These are phyloP conservation scores for Bombus soroeensis DNA, from an alignment of 1,140 invertebrate species.

Conservation along the genomic window DNA sequence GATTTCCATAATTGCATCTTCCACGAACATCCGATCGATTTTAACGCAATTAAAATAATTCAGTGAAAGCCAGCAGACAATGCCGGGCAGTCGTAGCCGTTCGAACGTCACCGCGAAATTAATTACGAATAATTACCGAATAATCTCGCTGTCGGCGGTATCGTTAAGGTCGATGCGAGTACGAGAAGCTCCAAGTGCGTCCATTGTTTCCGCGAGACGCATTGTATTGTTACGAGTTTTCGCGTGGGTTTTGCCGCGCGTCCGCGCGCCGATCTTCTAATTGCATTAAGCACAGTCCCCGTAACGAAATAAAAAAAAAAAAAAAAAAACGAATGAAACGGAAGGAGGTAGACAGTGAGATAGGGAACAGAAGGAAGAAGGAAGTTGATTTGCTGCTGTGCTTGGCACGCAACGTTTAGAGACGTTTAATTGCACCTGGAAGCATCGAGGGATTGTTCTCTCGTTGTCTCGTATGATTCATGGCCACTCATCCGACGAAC, in stretches of 20 bases:
- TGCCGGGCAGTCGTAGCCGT: conserved; percentile 30
- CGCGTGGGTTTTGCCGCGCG: conserved; percentile 16
- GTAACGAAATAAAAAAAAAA: neutral
- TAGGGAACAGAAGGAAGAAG: neutral
- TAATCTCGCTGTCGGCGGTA: conserved; percentile 68
- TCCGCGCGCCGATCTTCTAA: conserved; percentile 39
- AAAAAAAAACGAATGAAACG: neutral
- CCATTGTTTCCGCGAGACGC: conserved; percentile 59
- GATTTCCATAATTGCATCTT: neutral
- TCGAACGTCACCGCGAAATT: conserved; percentile 65
- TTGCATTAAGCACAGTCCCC: conserved; percentile 35
- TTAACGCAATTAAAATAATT: neutral
- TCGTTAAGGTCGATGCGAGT: conserved; percentile 64
- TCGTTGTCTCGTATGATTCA: conserved; percentile 44
- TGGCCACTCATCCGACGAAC: neutral
- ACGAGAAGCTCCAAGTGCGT: conserved; percentile 28
- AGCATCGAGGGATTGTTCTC: conserved; percentile 24
- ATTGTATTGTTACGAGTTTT: conserved; percentile 55
- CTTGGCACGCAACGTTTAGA: conserved; percentile 26
- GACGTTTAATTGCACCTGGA: conserved; percentile 53
- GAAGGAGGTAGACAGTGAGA: too few species aligned
- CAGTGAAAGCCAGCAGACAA: conserved; percentile 21
- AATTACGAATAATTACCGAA: conserved; percentile 80
- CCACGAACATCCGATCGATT: neutral
- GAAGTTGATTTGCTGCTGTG: conserved; percentile 35